Conservation (phyloP, 2,113 vertebrate species). For the Sakesphorus luctuosus region DNA sequence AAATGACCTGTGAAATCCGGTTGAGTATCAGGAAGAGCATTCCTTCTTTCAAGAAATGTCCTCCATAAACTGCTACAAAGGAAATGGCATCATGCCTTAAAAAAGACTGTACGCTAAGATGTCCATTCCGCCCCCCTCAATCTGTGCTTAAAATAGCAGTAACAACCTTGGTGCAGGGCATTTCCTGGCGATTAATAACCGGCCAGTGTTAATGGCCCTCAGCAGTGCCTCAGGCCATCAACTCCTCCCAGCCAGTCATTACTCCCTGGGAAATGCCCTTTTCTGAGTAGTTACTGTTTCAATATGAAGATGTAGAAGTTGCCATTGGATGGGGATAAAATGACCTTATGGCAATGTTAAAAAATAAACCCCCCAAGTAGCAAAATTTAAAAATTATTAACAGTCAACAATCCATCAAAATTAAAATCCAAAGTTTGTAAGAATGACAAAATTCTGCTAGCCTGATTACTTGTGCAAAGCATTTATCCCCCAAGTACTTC, state of each 20-base stretch:
- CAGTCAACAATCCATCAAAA: background rate
- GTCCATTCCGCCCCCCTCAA: background rate
- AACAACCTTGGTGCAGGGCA: slow-evolving; percentile 55
- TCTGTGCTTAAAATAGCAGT: slow-evolving; percentile 50
- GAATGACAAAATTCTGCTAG: background rate
- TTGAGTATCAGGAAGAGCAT: background rate
- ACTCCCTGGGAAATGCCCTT: slow-evolving; percentile 54
- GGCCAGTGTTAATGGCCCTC: slow-evolving; percentile 51
- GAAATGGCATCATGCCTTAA: background rate
- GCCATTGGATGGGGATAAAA: background rate
- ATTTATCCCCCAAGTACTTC: background rate
- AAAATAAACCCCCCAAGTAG: background rate
- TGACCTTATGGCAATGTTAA: background rate
- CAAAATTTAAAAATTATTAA: background rate
- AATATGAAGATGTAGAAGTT: slow-evolving; percentile 26
- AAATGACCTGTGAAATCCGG: background rate
- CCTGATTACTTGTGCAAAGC: background rate
- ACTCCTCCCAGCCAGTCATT: slow-evolving; percentile 58
- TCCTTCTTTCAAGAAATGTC: background rate
- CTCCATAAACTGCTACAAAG: background rate
- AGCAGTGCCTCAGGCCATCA: slow-evolving; percentile 62
- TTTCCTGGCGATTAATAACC: slow-evolving; percentile 46
- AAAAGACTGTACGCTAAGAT: background rate
- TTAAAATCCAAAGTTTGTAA: background rate
- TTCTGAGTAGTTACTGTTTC: slow-evolving; percentile 35